These are phyloP conservation scores for Colletes collaris DNA, from an alignment of 2,888 invertebrate species.

Conservation along the genomic window DNA sequence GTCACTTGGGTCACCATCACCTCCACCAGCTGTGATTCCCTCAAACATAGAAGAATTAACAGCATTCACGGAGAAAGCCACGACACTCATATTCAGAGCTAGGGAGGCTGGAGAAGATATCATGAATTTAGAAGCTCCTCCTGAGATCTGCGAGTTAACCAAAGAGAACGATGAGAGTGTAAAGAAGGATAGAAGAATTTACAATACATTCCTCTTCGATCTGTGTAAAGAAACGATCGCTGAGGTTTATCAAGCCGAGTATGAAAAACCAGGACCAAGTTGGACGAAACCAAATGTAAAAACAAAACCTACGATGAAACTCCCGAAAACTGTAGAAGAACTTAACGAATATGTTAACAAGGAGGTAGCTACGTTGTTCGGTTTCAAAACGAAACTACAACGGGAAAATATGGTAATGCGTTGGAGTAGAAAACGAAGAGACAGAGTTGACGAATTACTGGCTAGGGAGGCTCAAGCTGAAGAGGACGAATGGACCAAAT, in stretches of 20 bases:
- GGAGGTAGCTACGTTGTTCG: constrained; percentile 84
- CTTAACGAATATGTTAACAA: constrained; percentile 84
- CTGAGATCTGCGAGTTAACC: constrained; percentile 76
- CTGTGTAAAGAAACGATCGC: constrained; percentile 86
- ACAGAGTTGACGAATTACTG: constrained; percentile 89
- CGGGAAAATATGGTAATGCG: constrained; percentile 86
- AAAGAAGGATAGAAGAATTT: constrained; percentile 80
- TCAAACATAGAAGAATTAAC: constrained; percentile 83
- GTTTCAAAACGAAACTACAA: constrained; percentile 84
- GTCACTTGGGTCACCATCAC: constrained; percentile 76
- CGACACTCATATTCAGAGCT: constrained; percentile 83
- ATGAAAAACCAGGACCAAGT: constrained; percentile 83
- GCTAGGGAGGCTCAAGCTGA: constrained; percentile 89
- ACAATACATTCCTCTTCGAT: constrained; percentile 86
- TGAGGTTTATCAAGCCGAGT: constrained; percentile 84
- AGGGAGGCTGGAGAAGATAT: constrained; percentile 79
- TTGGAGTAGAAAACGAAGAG: constrained; percentile 87
- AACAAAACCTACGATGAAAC: constrained; percentile 82
- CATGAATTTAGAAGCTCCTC: constrained; percentile 75
- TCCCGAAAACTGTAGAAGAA: constrained; percentile 83
- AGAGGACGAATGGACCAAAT: constrained; percentile 90
- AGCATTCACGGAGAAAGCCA: constrained; percentile 82
- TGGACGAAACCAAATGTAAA: constrained; percentile 84
- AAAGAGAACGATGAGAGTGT: constrained; percentile 75
- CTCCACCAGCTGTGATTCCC: constrained; percentile 81